Percentiles rank a stretch among this genome's conserved stretches.
Conservation (phyloP, 2,797 vertebrate species). For the Helarctos malayanus region DNA sequence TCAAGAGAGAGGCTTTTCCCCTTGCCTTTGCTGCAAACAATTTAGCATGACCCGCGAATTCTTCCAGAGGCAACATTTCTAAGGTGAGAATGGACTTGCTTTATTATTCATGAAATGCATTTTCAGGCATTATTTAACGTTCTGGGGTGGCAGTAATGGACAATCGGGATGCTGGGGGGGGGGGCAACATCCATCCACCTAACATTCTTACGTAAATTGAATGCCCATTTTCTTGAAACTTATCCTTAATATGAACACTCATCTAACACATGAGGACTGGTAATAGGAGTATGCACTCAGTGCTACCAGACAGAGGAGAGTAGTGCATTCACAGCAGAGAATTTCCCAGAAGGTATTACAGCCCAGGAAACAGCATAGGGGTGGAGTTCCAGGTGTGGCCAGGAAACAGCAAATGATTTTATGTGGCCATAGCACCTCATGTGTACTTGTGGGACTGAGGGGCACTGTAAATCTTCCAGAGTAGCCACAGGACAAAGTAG, state of each 20-base stretch:
- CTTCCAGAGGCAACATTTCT: neutral
- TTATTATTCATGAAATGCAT: constrained; percentile 11
- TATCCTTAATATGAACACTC: neutral
- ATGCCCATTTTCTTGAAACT: neutral
- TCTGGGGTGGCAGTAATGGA: neutral
- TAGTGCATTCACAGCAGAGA: neutral
- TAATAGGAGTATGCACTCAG: no score
- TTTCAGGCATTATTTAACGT: neutral
- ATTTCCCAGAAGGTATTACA: neutral
- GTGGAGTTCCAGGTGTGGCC: neutral
- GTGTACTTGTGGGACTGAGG: neutral
- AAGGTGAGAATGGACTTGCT: constrained; percentile 6
- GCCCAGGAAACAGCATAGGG: neutral
- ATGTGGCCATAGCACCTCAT: neutral
- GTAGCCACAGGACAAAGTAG: neutral
- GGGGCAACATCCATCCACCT: neutral
- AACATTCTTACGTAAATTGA: neutral
- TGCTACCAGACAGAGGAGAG: neutral
- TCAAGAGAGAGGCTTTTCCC: neutral
- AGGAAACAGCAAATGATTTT: neutral
- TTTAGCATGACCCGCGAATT: neutral
- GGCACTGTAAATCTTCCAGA: neutral
- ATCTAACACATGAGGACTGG: neutral
- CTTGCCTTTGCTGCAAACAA: neutral
- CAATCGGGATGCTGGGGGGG: neutral